Evolutionary conservation across 2,113 vertebrate genomes (phyloP), one percentile per base, ranked within the genome.

Genomic region (Willisornis vidua): DNA sequence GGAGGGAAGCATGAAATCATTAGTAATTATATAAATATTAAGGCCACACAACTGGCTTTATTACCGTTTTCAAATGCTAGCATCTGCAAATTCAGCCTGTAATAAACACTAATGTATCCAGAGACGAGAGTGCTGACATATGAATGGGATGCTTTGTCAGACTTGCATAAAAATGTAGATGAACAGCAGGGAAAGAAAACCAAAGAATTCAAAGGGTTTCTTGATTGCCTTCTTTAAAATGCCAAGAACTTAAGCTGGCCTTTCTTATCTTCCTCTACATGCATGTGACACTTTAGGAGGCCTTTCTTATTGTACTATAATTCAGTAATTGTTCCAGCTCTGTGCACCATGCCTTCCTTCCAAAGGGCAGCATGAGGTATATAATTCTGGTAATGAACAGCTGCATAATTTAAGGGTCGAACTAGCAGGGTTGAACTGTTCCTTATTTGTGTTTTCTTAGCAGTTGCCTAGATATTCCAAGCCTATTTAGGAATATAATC

Each of bases 161-260:
- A 96, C 94, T 81, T 85, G 97, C 96, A 97, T 91, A 96, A 96
- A 97, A 98, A 98, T 97, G 98, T 97, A 98, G 98, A 98, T 97
- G 97, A 97, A 97, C 75, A 74, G 77, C 88, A 79, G 59, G 67
- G 71, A 96, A 97, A 93, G 92, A 95, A 97, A 98, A 97, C 77
- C 52, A 92, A 89, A 74, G 89, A 95, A 98, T 98, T 98, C 97
- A 98, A 98, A 98, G 95, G 95, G 88, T 97, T 98, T 97, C 97
- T 97, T 98, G 97, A 98, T 97, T 97, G 97, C 97, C 97, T 97
- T 95, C 97, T 98, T 98, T 98, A 97, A 98, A 98, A 98, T 97
- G 97, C 98, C 98, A 98, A 96, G 97, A 98, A 98, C 96, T 98
- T 98, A 98, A 98, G 96, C 95, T 98, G 94, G 94, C 97, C 97